Evolutionary conservation across 2,113 vertebrate species (phyloP), one percentile per base, ranked within the genome.

Genomic region (Sapayoa aenigma): DNA sequence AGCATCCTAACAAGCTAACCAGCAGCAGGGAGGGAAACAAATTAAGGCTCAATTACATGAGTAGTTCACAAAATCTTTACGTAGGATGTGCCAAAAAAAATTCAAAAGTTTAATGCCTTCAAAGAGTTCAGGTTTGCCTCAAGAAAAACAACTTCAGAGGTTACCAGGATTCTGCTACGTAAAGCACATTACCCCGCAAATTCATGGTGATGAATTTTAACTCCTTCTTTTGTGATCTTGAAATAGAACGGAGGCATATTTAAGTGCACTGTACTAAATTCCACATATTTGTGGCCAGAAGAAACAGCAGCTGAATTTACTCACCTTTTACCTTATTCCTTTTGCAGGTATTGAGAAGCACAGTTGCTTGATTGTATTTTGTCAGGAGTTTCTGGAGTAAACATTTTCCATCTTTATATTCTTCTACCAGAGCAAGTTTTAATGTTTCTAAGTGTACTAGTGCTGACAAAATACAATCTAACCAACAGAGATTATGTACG

Each of bases 391-490:
- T 94, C 95, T 97, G 96, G 66, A 99, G 95, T 33, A 98, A 52
- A 12, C 98, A 98, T 8, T 60, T 94, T 68, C 95, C 96, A 50
- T 75, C 41, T 42, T 77, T 22, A 77, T 56, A 42, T 37, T 82
- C 78, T 87, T 96, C 92, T 49, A 56, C 37, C 44, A 96, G 62
- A 67, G 72, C 47, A 39, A 53, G 96, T 78, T 84, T 98, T 78
- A 99, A 78, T 24, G 92, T 97, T 95, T 94, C 93, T 65, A 98
- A 98, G 91, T 98, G 98, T 17, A 99, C 98, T 87, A 99, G 73
- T 37, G 97, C 97, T 30, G 98, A 98, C 44, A 99, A 96, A 97
- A 99, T 94, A 2, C 98, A 98, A 94, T 99, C 98, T 96, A 99
- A 95, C 99, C 99, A 99, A 94, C 98, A 99, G 41, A 99, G 96